phyloP scores from a whole-genome alignment of 2,888 invertebrate species.

The Cephus sareptanus region DNA sequence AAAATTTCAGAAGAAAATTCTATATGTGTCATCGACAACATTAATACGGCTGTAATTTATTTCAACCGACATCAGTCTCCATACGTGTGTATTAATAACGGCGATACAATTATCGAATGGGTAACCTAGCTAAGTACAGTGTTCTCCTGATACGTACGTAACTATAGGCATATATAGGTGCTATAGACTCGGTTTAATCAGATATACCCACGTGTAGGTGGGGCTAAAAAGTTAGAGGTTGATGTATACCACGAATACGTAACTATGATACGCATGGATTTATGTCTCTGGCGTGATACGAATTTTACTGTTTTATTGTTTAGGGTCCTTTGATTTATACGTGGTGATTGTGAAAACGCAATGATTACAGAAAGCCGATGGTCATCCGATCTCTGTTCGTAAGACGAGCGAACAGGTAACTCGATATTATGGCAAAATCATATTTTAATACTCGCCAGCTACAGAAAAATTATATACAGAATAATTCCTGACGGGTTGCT shows the following conservation, averaged over 20 bases:
- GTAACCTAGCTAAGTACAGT: background rate
- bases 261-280: conserved; percentile 36
- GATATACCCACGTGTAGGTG: conserved; percentile 12
- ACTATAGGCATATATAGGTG: background rate
- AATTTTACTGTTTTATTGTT: conserved; percentile 26
- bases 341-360: conserved; percentile 16
- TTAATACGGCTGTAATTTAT: background rate
- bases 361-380: conserved; percentile 5
- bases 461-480: background rate
- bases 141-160: background rate
- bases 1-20: background rate
- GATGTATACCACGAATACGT: conserved; percentile 28
- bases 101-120: background rate
- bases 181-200: background rate
- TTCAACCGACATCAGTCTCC: background rate
- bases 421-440: background rate
- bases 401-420: background rate
- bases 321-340: conserved; percentile 14
- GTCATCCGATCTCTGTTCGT: conserved; percentile 1
- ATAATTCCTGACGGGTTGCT: background rate
- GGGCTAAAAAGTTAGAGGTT: conserved; percentile 23
- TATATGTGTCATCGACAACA: background rate
- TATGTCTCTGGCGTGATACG: conserved; percentile 46
- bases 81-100: background rate
- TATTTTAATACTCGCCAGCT: background rate